phyloP scores from a whole-genome alignment of 2,113 vertebrate species.

The Tachysurus vachellii region DNA sequence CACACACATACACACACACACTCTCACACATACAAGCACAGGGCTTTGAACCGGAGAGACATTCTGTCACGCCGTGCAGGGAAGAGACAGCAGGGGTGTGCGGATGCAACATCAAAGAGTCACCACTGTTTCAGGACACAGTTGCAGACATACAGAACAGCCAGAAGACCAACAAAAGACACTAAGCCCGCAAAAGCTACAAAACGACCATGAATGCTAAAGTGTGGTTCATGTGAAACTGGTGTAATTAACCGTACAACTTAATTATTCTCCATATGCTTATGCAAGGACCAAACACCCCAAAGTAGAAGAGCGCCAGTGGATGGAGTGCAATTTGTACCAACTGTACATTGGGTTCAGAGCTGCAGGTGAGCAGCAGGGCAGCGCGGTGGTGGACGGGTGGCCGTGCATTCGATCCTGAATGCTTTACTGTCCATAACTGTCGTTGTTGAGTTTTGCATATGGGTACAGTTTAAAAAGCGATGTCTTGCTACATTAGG shows the following conservation, averaged over 20 bases:
- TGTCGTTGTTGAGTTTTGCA: neutral
- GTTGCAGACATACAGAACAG: constrained; percentile 29
- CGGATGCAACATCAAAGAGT: constrained; percentile 80
- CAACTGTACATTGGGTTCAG: neutral
- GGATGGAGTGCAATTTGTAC: neutral
- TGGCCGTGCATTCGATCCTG: neutral
- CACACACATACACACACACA: neutral
- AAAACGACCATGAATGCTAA: constrained; percentile 3
- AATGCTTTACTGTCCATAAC: neutral
- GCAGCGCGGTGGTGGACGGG: neutral
- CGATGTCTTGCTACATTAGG: too few species aligned
- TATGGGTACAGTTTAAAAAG: too few species aligned
- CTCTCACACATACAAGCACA: neutral
- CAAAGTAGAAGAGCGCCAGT: neutral
- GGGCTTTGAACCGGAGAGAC: constrained; percentile 84
- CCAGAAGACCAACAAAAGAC: constrained; percentile 31
- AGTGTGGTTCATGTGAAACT: neutral
- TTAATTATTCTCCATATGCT: neutral
- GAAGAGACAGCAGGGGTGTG: constrained; percentile 54
- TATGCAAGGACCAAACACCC: neutral
- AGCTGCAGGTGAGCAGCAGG: neutral
- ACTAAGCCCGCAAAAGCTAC: neutral
- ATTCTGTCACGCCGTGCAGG: constrained; percentile 81
- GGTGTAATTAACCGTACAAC: constrained; percentile 4
- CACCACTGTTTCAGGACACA: constrained; percentile 69